Evolutionary conservation across 2,113 vertebrate genomes (phyloP), one percentile per base, ranked within the genome.

Genomic region (Acrocephalus arundinaceus): DNA sequence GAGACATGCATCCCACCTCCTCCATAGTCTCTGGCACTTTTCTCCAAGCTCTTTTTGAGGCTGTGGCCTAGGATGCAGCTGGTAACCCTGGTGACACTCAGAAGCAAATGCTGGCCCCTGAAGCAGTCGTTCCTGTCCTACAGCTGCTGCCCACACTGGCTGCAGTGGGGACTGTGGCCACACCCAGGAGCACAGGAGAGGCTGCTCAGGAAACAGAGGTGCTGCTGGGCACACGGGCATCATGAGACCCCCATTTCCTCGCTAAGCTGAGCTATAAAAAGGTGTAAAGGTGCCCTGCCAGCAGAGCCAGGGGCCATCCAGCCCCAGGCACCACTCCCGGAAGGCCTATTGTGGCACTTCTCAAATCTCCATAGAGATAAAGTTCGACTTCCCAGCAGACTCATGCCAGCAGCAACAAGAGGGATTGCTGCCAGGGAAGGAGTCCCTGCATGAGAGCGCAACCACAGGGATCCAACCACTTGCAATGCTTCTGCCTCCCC

Each of bases 311-410:
- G 39, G 62, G 58, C 77, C 78, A 94, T 91, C 94, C 25, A 41
- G 92, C 67, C 71, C 28, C 0, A 22, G 95, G 93, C 93, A 91
- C n/a, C 1, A 4, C 33, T 93, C 91, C 91, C 10, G 0, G 54
- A 62, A 75, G 25, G 28, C 19, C 3, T 90, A 33, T 63, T 66
- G 83, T 65, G 33, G 74, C 82, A 83, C 27, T 13, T 96, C 94
- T 97, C 90, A 91, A 76, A 96, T 94, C 94, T 85, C 31, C 1
- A n/a, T 8, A 30, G 74, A 91, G 74, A 93, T 82, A 93, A 90
- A 95, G 78, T 89, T 70, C 4, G 0, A 65, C 87, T 94, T 93
- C 78, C 82, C 49, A 48, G 57, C 66, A 81, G 39, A 31, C 20
- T 68, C 6, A 0, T 57, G 74, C 85, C 85, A 95, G 71, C 82